These are phyloP conservation scores for Chlorops oryzae DNA, from an alignment of 1,140 invertebrate genomes.

Conservation along the genomic window DNA sequence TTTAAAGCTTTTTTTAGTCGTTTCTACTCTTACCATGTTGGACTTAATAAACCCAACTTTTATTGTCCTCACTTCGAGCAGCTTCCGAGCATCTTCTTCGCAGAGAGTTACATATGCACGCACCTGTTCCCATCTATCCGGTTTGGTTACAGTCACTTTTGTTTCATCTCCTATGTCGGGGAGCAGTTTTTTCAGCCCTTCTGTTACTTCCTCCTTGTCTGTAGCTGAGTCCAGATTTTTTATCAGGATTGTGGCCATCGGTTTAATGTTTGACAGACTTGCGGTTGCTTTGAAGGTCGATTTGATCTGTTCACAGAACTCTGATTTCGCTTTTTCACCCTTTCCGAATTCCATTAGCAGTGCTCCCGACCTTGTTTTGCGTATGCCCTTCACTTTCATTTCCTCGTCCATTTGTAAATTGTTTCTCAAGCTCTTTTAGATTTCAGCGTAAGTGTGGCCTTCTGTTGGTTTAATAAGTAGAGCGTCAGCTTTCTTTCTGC, in stretches of 20 bases:
- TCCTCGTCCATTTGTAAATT: not conserved
- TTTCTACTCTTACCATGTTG: not conserved
- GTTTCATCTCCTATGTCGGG: not conserved
- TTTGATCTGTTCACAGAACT: not conserved
- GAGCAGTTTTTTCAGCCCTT: not conserved
- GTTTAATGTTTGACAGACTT: not conserved
- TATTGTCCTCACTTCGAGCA: not conserved
- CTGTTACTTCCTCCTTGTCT: not conserved
- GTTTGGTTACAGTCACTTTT: not conserved
- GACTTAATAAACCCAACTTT: not conserved
- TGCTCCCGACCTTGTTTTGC: not conserved
- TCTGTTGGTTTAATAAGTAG: constrained; percentile 4
- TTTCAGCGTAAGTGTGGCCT: constrained; percentile 1
- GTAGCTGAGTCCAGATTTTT: not conserved
- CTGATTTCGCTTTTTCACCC: not conserved
- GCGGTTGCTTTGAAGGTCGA: not conserved
- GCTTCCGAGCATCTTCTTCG: not conserved
- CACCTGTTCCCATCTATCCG: not conserved
- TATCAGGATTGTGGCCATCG: not conserved
- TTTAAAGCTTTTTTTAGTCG: not conserved
- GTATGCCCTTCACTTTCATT: not conserved
- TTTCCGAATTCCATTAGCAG: not conserved
- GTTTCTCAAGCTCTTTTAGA: not conserved
- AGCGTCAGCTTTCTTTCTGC: not conserved
- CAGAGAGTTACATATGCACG: not conserved